phyloP scores from a whole-genome alignment of 2,113 vertebrate genomes.

The Porphyrio hochstetteri region DNA sequence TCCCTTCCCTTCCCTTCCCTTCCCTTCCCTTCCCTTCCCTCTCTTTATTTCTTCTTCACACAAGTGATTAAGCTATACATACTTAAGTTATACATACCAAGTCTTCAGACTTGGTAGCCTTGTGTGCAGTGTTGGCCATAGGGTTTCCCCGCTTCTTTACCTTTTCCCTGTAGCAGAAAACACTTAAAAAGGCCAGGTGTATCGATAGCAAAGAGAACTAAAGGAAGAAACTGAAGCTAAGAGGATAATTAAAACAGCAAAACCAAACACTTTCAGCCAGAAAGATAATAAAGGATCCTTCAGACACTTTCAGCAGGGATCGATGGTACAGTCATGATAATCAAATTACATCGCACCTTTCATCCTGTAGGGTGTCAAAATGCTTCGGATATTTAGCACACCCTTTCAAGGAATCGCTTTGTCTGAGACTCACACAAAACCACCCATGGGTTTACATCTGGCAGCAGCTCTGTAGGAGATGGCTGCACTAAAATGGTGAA shows the following conservation, averaged over 20 bases:
- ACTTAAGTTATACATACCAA: neutral
- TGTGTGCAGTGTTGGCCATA: neutral
- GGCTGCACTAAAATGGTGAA: neutral
- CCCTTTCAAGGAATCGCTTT: neutral
- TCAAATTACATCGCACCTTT: neutral
- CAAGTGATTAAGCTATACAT: neutral
- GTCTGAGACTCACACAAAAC: neutral
- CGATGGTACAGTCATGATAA: neutral
- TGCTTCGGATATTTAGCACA: neutral
- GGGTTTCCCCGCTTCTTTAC: neutral
- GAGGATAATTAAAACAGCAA: conserved; percentile 16
- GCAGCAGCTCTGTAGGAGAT: neutral
- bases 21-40: too few species aligned
- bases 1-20: neutral
- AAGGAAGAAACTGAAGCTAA: neutral
- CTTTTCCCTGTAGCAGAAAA: neutral
- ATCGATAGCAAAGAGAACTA: neutral
- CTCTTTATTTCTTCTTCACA: neutral
- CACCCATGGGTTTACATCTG: neutral
- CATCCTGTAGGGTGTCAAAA: conserved; percentile 1
- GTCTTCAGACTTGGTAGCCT: neutral
- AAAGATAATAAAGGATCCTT: neutral
- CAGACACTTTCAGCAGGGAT: neutral
- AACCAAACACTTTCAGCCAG: neutral
- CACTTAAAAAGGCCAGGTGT: neutral